Conservation (phyloP, 2,797 vertebrate species). For the Euthynnus affinis region DNA sequence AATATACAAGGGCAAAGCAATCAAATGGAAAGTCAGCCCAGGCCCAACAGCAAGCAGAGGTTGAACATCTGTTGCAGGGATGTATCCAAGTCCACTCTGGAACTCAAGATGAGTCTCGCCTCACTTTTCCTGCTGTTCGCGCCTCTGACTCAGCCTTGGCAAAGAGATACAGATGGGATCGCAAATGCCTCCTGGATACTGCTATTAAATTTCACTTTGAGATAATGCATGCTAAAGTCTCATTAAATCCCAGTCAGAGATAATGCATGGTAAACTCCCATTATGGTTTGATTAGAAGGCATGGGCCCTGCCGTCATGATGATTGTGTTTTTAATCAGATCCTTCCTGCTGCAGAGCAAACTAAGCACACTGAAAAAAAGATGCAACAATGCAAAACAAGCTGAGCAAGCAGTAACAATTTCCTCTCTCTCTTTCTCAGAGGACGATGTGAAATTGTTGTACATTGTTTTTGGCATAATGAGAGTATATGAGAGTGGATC, state of each 20-base stretch:
- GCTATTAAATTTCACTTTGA: conserved; percentile 74
- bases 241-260: conserved; percentile 75
- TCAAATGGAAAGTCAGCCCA: conserved; percentile 63
- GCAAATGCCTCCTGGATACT: conserved; percentile 57
- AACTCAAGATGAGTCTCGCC: conserved; percentile 49
- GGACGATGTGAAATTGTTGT: conserved; percentile 42
- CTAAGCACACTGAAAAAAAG: conserved; percentile 11
- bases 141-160: conserved; percentile 45
- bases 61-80: conserved; percentile 68
- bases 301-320: conserved; percentile 55
- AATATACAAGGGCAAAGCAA: conserved; percentile 68
- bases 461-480: conserved; percentile 54
- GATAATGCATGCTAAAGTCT: conserved; percentile 72
- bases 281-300: conserved; percentile 76
- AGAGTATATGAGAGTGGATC: conserved; percentile 43
- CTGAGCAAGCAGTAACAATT: conserved; percentile 64
- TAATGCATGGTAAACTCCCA: conserved; percentile 69
- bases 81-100: conserved; percentile 43
- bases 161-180: conserved; percentile 55
- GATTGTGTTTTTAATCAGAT: conserved; percentile 79
- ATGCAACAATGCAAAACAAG: conserved; percentile 55
- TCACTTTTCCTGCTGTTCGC: conserved; percentile 54
- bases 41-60: conserved; percentile 51
- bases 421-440: conserved; percentile 33
- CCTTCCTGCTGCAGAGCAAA: conserved; percentile 61